phyloP scores from a whole-genome alignment of 2,797 vertebrate genomes.

The Crocidura indochinensis region DNA sequence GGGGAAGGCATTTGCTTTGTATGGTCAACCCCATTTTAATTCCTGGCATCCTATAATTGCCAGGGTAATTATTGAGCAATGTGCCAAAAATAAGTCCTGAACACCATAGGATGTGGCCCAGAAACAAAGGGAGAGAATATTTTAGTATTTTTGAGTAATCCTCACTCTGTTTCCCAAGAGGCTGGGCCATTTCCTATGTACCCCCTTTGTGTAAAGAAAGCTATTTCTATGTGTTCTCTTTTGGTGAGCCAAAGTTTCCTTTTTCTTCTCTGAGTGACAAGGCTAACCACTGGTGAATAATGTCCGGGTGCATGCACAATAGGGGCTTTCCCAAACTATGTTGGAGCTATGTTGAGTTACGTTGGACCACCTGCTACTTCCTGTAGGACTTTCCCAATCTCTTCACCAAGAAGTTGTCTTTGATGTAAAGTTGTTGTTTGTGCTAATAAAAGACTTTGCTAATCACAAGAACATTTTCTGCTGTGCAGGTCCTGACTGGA shows the following conservation, averaged over 20 bases:
- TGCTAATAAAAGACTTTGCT: neutral
- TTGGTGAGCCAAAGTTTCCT: neutral
- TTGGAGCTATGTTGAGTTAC: neutral
- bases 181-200: no score
- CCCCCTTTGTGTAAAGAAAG: neutral
- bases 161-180: no score
- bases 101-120: no score
- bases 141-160: no score
- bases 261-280: neutral
- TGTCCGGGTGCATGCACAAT: rapidly evolving
- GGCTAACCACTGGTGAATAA: neutral
- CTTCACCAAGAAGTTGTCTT: neutral
- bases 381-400: neutral
- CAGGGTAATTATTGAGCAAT: no score
- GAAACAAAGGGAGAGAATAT: no score
- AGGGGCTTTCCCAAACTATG: neutral
- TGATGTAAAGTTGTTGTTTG: neutral
- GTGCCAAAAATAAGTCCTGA: no score
- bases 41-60: no score
- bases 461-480: neutral
- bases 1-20: no score
- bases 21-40: no score
- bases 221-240: neutral
- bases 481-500: no score
- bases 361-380: neutral